Evolutionary conservation across 2,797 vertebrate genomes (phyloP).

Genomic region (Manis pentadactyla): DNA sequence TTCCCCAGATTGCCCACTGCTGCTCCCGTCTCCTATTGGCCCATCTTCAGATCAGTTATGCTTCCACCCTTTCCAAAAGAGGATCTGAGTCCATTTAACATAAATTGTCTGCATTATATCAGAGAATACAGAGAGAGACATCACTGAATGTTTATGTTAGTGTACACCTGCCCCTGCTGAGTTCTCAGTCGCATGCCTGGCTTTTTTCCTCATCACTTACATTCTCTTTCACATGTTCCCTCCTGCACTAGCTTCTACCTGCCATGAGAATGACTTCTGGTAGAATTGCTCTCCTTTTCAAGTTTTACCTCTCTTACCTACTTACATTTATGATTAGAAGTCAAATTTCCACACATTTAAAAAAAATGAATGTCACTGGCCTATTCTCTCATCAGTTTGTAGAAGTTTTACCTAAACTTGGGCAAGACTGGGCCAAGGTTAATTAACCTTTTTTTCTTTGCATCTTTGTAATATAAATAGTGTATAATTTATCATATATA

Average conservation of each 20-base stretch:
- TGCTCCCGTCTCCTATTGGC: background rate
- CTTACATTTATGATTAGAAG: background rate
- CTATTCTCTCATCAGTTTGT: background rate
- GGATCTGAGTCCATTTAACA: background rate
- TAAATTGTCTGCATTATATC: background rate
- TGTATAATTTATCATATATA: background rate
- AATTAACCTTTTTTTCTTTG: background rate
- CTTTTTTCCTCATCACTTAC: background rate
- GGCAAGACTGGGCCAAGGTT: background rate
- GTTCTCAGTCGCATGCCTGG: accelerated
- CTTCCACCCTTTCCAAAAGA: background rate
- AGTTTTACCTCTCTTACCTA: background rate
- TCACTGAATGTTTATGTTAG: background rate
- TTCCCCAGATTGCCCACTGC: background rate
- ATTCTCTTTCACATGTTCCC: background rate
- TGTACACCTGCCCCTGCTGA: background rate
- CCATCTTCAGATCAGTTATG: background rate
- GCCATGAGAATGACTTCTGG: background rate
- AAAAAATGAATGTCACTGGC: background rate
- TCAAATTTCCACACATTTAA: background rate
- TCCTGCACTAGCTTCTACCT: background rate
- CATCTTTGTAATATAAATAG: background rate
- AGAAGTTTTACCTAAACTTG: background rate
- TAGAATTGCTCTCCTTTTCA: background rate
- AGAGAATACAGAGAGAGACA: background rate